A percentile compares a stretch with the other conserved stretches of the same genome.
These are phyloP conservation scores for Pterocles orientalis DNA, from an alignment of 2,113 vertebrate species.

Conservation along the genomic window DNA sequence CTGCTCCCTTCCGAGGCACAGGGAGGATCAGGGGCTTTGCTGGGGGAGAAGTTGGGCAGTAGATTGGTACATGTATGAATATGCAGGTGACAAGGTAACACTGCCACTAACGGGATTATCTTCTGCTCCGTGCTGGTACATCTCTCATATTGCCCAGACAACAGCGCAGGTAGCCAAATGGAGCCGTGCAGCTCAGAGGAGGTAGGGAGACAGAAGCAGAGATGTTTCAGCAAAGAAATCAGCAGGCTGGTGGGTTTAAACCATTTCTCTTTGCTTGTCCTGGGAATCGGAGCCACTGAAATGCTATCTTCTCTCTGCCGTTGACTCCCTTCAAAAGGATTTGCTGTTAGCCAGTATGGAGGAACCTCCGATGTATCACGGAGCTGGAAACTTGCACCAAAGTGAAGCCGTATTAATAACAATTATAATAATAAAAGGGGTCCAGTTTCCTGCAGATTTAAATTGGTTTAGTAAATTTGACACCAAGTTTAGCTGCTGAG, in stretches of 20 bases:
- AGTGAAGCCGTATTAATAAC: neutral
- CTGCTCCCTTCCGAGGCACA: neutral
- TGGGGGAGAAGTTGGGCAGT: neutral
- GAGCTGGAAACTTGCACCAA: neutral
- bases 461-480: neutral
- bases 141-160: neutral
- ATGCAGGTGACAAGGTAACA: neutral
- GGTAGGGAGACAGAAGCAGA: neutral
- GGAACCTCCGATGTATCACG: neutral
- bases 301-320: neutral
- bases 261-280: neutral
- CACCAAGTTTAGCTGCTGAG: neutral
- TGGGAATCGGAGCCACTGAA: neutral
- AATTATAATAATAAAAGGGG: neutral
- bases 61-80: neutral
- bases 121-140: neutral
- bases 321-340: neutral
- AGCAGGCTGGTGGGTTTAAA: fast-evolving
- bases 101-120: neutral
- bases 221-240: neutral
- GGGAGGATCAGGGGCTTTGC: neutral
- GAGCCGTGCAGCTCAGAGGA: fast-evolving
- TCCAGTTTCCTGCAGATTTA: neutral
- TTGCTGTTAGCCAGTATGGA: neutral
- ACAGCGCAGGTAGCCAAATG: neutral